phyloP scores from a whole-genome alignment of 1,140 invertebrate genomes.

The Samia ricini region DNA sequence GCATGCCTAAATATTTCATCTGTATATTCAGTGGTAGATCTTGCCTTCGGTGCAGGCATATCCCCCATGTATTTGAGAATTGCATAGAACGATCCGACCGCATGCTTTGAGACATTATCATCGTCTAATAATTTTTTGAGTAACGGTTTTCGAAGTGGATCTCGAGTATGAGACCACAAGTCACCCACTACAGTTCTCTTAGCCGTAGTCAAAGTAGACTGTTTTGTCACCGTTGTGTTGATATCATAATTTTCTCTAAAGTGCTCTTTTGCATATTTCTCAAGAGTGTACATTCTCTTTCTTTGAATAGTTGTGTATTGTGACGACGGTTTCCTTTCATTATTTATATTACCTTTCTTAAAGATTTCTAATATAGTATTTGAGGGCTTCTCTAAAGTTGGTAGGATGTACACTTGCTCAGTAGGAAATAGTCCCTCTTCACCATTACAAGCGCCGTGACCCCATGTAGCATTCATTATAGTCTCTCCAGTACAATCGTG shows the following conservation, averaged over 20 bases:
- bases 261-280: constrained; percentile 89
- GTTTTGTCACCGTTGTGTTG: constrained; percentile 79
- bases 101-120: constrained; percentile 86
- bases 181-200: constrained; percentile 80
- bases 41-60: constrained; percentile 86
- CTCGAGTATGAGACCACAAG: constrained; percentile 90
- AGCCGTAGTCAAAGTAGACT: constrained; percentile 81
- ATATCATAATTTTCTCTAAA: constrained; percentile 81
- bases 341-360: constrained; percentile 78
- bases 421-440: constrained; percentile 90
- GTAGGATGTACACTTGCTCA: constrained; percentile 92
- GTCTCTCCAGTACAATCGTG: constrained; percentile 86
- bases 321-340: constrained; percentile 55
- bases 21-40: constrained; percentile 87
- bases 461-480: constrained; percentile 86
- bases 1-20: constrained; percentile 93
- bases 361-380: constrained; percentile 77
- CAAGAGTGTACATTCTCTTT: constrained; percentile 87
- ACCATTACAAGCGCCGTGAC: constrained; percentile 83
- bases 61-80: constrained; percentile 98
- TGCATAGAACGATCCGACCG: constrained; percentile 86
- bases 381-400: constrained; percentile 88
- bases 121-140: constrained; percentile 88
- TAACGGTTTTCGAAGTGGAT: constrained; percentile 91
- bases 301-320: constrained; percentile 79